phyloP scores from a whole-genome alignment of 2,797 vertebrate genomes.

The Acrossocheilus fasciatus region DNA sequence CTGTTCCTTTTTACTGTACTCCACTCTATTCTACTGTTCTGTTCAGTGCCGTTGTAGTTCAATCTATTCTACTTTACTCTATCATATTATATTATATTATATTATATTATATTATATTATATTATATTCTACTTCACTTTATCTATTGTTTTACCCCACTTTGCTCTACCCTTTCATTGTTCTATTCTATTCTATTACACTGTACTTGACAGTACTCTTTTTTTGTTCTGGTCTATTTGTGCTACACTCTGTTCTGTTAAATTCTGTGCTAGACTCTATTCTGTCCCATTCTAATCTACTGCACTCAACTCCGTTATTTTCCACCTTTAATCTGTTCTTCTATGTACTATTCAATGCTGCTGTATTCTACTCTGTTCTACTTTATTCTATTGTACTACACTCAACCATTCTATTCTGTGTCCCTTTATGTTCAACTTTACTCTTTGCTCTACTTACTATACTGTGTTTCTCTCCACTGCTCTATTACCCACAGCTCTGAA shows the following conservation, averaged over 20 bases:
- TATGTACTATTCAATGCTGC: not conserved
- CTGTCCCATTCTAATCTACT: not conserved
- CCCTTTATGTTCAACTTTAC: conserved; percentile 34
- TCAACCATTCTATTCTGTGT: conserved; percentile 24
- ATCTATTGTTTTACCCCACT: too few species aligned
- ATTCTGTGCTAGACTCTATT: not conserved
- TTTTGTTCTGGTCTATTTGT: not conserved
- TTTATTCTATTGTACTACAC: not conserved
- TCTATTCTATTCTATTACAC: not conserved
- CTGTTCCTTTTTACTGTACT: not conserved
- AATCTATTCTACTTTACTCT: not conserved
- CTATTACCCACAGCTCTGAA: conserved; percentile 47
- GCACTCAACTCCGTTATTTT: not conserved
- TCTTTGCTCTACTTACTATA: conserved; percentile 30
- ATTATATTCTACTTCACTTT: not conserved
- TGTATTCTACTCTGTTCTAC: not conserved
- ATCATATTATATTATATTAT: not conserved
- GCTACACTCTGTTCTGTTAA: not conserved
- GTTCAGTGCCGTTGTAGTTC: not conserved
- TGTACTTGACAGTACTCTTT: not conserved
- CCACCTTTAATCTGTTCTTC: not conserved
- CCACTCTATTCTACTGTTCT: not conserved
- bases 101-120: not conserved
- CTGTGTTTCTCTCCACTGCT: conserved; percentile 38
- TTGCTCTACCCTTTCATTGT: not conserved